These are phyloP conservation scores for Scortum barcoo DNA, from an alignment of 2,113 vertebrate genomes.

Conservation along the genomic window DNA sequence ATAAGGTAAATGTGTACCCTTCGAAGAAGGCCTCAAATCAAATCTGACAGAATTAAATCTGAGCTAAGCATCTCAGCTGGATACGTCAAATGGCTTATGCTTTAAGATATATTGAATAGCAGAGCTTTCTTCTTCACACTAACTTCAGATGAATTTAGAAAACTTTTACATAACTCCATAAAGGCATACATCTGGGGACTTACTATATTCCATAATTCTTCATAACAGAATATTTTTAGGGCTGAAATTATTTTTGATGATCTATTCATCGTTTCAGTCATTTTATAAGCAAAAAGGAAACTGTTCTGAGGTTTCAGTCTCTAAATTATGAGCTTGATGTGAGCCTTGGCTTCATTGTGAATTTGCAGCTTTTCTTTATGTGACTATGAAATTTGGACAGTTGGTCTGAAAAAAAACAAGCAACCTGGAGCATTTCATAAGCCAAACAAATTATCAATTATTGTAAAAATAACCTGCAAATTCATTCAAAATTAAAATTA, in stretches of 20 bases:
- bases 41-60: conserved; percentile 62
- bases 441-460: not conserved
- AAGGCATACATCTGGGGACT: not conserved
- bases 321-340: not conserved
- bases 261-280: not conserved
- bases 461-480: not conserved
- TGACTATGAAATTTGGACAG: not conserved
- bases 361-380: not conserved
- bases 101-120: conserved; percentile 29
- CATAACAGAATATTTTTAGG: not conserved
- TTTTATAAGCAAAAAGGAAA: conserved; percentile 1
- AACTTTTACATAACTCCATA: not conserved
- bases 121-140: not conserved
- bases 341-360: no score
- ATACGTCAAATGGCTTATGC: conserved; percentile 35
- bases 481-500: not conserved
- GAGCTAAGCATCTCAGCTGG: conserved; percentile 27
- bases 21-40: conserved; percentile 54
- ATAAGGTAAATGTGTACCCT: conserved; percentile 61
- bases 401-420: not conserved
- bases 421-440: not conserved
- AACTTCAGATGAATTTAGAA: conserved; percentile 7
- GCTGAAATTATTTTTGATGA: not conserved
- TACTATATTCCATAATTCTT: not conserved
- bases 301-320: not conserved